Percentiles rank a stretch among this genome's conserved stretches.
phyloP scores from a whole-genome alignment of 2,888 invertebrate genomes.

The Bellardia bayeri region DNA sequence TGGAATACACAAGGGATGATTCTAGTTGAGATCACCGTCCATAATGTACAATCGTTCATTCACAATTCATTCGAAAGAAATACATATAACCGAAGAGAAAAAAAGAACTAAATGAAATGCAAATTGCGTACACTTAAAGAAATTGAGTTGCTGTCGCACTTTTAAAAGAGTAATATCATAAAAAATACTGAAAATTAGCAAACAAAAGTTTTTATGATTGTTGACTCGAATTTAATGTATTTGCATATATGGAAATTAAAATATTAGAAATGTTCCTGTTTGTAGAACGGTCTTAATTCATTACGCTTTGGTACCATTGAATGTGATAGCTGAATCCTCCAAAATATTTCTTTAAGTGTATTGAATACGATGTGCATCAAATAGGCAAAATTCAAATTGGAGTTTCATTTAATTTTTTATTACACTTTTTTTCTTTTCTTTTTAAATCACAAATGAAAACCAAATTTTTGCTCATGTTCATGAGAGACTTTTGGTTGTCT shows the following conservation, averaged over 20 bases:
- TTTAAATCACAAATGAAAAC: conserved; percentile 65
- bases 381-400: conserved; percentile 57
- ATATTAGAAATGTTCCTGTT: too few species aligned
- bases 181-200: too few species aligned
- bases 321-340: too few species aligned
- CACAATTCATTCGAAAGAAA: conserved; percentile 33
- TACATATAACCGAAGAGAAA: conserved; percentile 42
- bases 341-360: conserved; percentile 34
- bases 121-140: conserved; percentile 48
- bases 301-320: too few species aligned
- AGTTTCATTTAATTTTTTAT: conserved; percentile 55
- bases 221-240: too few species aligned
- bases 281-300: too few species aligned
- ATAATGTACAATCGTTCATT: conserved; percentile 36
- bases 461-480: conserved; percentile 50
- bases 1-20: conserved; percentile 58
- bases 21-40: conserved; percentile 49
- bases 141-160: not conserved
- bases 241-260: too few species aligned
- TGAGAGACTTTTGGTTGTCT: conserved; percentile 39
- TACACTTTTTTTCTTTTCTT: not conserved
- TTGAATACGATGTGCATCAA: conserved; percentile 12
- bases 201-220: too few species aligned
- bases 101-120: conserved; percentile 47
- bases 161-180: too few species aligned